These are phyloP conservation scores for Antigone vipio DNA, from an alignment of 2,113 vertebrate species.

Conservation along the genomic window DNA sequence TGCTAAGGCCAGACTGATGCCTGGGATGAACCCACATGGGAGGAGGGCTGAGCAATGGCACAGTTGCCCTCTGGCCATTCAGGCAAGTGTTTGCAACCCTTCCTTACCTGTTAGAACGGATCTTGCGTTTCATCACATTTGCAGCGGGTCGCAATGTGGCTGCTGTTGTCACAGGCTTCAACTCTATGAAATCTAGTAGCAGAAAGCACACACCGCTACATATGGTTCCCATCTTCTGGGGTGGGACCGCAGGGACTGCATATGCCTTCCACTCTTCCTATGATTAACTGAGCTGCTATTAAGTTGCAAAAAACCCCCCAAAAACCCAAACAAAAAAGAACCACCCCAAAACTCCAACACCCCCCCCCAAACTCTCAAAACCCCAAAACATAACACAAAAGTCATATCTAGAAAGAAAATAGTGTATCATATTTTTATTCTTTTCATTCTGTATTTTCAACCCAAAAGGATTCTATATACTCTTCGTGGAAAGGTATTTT, in stretches of 20 bases:
- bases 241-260: not conserved
- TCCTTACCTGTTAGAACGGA: not conserved
- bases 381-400: not conserved
- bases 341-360: no score
- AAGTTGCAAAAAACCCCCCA: not conserved
- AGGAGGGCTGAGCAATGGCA: not conserved
- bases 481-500: not conserved
- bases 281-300: not conserved
- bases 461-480: not conserved
- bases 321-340: no score
- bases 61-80: not conserved
- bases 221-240: rapidly evolving
- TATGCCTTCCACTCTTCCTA: not conserved
- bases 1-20: not conserved
- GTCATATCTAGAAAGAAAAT: not conserved
- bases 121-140: not conserved
- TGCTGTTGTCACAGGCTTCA: not conserved
- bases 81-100: not conserved
- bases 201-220: not conserved
- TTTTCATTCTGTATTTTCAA: not conserved
- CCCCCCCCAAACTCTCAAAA: not conserved
- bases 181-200: not conserved
- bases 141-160: not conserved
- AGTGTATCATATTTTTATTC: not conserved
- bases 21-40: not conserved